Conservation (phyloP, 2,888 invertebrate species). For the Andrena praecox region DNA sequence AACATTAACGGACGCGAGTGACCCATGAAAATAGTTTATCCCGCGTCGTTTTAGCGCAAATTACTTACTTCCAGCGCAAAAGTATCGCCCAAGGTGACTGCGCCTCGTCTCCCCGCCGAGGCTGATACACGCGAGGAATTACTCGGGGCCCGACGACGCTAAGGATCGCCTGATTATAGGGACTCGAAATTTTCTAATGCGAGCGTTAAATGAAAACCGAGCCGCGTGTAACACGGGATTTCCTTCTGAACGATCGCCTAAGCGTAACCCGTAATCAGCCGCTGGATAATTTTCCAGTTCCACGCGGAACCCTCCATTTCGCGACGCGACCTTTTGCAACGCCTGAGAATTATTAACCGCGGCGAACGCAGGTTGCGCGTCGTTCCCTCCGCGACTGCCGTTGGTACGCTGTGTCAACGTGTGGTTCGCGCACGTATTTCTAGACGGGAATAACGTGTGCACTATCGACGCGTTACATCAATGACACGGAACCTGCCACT, state of each 20-base stretch:
- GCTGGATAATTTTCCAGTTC: conserved; percentile 24
- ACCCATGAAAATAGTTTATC: conserved; percentile 45
- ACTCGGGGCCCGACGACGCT: neutral
- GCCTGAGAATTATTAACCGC: conserved; percentile 19
- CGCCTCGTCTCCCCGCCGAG: conserved; percentile 14
- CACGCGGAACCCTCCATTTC: conserved; percentile 14
- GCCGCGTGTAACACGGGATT: conserved; percentile 17
- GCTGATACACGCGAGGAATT: conserved; percentile 17
- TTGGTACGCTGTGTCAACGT: neutral
- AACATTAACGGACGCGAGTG: conserved; percentile 34
- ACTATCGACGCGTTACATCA: conserved; percentile 25
- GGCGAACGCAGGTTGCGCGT: neutral
- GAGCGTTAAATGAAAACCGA: neutral
- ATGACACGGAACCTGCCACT: conserved; percentile 19
- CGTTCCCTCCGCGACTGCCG: neutral
- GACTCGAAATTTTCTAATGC: conserved; percentile 28
- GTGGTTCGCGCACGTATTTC: neutral
- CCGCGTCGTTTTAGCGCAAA: conserved; percentile 21
- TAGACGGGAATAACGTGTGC: neutral
- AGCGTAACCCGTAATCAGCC: conserved; percentile 27
- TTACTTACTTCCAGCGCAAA: conserved; percentile 33
- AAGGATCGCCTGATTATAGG: conserved; percentile 16
- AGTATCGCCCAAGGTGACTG: conserved; percentile 28
- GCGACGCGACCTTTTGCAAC: conserved; percentile 16
- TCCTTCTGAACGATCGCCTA: conserved; percentile 45